These are phyloP conservation scores for Pammene aurita DNA, from an alignment of 2,888 invertebrate genomes.

Conservation along the genomic window DNA sequence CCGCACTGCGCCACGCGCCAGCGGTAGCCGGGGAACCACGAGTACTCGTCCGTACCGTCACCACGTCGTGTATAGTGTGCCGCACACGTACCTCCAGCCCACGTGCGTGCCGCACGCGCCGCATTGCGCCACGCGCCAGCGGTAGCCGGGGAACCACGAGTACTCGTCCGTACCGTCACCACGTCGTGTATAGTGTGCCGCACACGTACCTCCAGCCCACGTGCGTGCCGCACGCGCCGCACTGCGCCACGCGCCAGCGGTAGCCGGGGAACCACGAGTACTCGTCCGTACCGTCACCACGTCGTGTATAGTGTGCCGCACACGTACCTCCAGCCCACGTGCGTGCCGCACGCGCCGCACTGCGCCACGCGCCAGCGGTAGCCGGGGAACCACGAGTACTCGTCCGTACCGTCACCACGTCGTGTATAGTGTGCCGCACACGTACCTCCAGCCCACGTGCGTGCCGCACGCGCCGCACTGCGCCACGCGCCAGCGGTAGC, in stretches of 20 bases:
- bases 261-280: constrained; percentile 77
- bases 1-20: constrained; percentile 70
- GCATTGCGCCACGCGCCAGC: constrained; percentile 69
- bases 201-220: constrained; percentile 52
- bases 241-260: constrained; percentile 66
- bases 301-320: background rate
- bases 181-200: background rate
- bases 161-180: constrained; percentile 67
- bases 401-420: background rate
- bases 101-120: constrained; percentile 63
- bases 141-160: constrained; percentile 74
- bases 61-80: background rate
- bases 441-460: constrained; percentile 60
- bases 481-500: constrained; percentile 73
- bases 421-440: background rate
- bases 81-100: constrained; percentile 49
- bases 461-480: constrained; percentile 61
- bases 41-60: background rate
- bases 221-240: constrained; percentile 63
- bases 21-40: constrained; percentile 74
- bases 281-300: constrained; percentile 63
- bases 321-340: constrained; percentile 56
- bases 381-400: constrained; percentile 68
- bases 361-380: constrained; percentile 71
- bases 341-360: constrained; percentile 63